Evolutionary conservation across 2,888 invertebrate species (phyloP), one percentile per base, ranked within the genome.

Genomic region (Trilocha varians): DNA sequence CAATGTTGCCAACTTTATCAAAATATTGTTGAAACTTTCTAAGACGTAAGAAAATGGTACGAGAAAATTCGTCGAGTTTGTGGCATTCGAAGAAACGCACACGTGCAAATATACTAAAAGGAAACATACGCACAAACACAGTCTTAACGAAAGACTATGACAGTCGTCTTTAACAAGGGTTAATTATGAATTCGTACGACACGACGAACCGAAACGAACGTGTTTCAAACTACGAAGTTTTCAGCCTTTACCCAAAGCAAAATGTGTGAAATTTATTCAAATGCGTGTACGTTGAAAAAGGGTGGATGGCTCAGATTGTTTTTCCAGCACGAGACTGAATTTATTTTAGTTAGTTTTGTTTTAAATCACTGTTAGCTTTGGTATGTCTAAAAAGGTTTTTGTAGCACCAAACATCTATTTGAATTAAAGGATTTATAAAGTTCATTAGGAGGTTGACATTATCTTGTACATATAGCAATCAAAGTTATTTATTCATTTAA

Each of bases 21-120:
- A 62, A 67, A 66, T 64, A 62, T 65, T 65, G 60, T 63, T 62
- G 60, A 64, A 66, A 67, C 54, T 65, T 63, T 55, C 50, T 49
- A 42, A 47, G 53, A 44, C 47, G 50, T 54, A 44, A 32, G 46
- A 46, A 59, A 60, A 61, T 55, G 53, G 38, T 36, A 38, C 34
- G 32, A 16, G 38, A 16, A 35, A 5, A 33, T 18, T 9, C 25
- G 11, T 25, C n/a, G n/a, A n/a, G n/a, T 25, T 25, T 11, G 5
- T 4, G 25, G 25, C 25, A 25, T 11, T 25, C 4, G 11, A 2
- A 25, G 2, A 25, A 18, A 5, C 18, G 8, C 25, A 25, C 6
- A 25, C 5, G 25, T 25, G 25, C n/a, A n/a, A n/a, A n/a, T n/a
- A n/a, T n/a, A n/a, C n/a, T n/a, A n/a, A n/a, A n/a, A n/a, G n/a